Percentiles rank a stretch among this genome's conserved stretches.
Evolutionary conservation across 2,797 vertebrate genomes (phyloP).

Genomic region (Apodemus agrarius): DNA sequence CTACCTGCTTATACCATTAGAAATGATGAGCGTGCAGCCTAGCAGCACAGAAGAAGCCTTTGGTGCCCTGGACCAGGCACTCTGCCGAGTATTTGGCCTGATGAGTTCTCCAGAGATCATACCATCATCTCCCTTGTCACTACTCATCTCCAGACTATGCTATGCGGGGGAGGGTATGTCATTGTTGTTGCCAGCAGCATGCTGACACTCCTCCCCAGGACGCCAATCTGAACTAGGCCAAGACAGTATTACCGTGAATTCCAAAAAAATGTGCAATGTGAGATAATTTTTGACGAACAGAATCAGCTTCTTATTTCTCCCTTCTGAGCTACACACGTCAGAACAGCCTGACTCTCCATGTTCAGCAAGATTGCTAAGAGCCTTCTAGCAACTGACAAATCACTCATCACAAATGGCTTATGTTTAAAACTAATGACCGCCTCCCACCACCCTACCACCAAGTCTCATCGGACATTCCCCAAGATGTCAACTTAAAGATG

Average conservation of each 20-base stretch:
- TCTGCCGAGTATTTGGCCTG: neutral
- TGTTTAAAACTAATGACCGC: conserved; percentile 53
- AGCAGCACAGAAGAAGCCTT: neutral
- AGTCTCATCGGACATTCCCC: neutral
- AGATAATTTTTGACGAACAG: conserved; percentile 47
- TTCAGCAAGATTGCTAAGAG: conserved; percentile 24
- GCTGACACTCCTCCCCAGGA: neutral
- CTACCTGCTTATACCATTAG: neutral
- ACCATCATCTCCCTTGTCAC: neutral
- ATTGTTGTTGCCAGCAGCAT: neutral
- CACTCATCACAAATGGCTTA: conserved; percentile 48
- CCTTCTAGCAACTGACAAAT: conserved; percentile 67
- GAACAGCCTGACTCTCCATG: conserved; percentile 44
- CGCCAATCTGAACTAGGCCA: conserved; percentile 26
- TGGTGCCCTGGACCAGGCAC: too few relatives aligned
- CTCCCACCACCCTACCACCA: neutral
- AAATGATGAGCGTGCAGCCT: too few relatives aligned
- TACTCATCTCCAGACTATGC: neutral
- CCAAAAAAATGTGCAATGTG: neutral
- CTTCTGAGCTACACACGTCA: conserved; percentile 43
- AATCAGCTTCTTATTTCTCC: neutral
- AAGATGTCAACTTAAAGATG: neutral
- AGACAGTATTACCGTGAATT: neutral
- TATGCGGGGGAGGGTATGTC: neutral
- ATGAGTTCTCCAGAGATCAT: neutral